A percentile compares a stretch with the other conserved stretches of the same genome.
These are phyloP conservation scores for Cryptoleucopteryx plumbea DNA, from an alignment of 2,113 vertebrate genomes.

Conservation along the genomic window DNA sequence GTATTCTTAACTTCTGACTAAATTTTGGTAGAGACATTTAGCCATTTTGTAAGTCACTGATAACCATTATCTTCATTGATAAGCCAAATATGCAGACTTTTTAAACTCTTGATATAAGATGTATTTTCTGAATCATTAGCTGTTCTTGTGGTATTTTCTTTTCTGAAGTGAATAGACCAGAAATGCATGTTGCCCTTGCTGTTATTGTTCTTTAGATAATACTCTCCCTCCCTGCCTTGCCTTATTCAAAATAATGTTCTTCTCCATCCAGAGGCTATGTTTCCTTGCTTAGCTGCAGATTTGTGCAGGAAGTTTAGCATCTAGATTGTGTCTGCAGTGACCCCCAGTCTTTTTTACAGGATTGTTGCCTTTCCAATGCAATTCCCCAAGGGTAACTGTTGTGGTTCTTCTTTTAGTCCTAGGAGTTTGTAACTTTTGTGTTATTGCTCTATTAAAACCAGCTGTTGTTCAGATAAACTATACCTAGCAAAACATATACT, in stretches of 20 bases:
- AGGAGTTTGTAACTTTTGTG: background rate
- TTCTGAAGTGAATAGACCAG: background rate
- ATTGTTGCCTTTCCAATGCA: background rate
- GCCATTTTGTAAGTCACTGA: background rate
- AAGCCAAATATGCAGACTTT: background rate
- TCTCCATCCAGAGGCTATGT: background rate
- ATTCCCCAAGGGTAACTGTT: background rate
- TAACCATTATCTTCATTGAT: conserved; percentile 10
- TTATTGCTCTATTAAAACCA: background rate
- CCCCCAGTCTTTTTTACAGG: background rate
- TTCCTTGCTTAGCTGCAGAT: background rate
- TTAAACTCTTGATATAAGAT: background rate
- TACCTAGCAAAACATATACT: background rate
- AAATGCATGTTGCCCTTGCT: background rate
- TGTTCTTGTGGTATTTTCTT: background rate
- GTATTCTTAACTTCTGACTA: background rate
- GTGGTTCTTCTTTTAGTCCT: background rate
- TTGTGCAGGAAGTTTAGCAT: background rate
- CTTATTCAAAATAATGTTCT: background rate
- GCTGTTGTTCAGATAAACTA: background rate
- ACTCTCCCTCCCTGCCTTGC: background rate
- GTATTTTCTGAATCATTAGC: background rate
- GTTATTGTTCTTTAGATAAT: conserved; percentile 16
- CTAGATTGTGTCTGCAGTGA: background rate
- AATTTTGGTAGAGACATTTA: background rate